These are phyloP conservation scores for Drosophila pseudoobscura DNA, from an alignment of 1,140 invertebrate genomes.

Conservation along the genomic window DNA sequence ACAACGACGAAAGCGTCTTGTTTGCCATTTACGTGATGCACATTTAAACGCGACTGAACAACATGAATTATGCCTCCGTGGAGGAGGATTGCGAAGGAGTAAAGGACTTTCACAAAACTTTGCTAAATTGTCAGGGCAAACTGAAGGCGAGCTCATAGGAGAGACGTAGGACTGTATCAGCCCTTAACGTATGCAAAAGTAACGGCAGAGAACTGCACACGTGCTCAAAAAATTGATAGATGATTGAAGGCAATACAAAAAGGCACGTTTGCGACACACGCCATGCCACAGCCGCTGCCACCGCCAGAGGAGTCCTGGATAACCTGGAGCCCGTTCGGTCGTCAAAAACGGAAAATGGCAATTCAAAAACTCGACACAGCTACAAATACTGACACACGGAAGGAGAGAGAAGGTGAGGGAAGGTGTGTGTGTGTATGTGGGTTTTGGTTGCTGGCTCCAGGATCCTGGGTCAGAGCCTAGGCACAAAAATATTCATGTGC, in stretches of 20 bases:
- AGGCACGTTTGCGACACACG: constrained; percentile 34
- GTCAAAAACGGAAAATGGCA: constrained; percentile 60
- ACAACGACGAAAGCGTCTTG: constrained; percentile 54
- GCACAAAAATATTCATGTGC: constrained; percentile 73
- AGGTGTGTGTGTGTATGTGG: no score
- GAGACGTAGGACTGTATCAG: constrained; percentile 55
- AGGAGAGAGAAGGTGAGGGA: no score
- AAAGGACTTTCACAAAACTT: constrained; percentile 57
- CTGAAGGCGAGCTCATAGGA: constrained; percentile 43
- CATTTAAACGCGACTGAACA: constrained; percentile 70
- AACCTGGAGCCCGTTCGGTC: constrained; percentile 15
- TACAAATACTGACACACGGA: not conserved
- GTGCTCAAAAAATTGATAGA: constrained; percentile 77
- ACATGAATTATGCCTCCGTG: constrained; percentile 70
- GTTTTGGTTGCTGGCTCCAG: no score
- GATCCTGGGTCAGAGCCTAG: constrained; percentile 14
- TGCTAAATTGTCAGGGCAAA: constrained; percentile 70
- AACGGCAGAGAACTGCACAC: constrained; percentile 39
- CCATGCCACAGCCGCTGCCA: constrained; percentile 11
- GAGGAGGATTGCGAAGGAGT: not conserved
- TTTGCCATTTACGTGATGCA: constrained; percentile 76
- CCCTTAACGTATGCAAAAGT: constrained; percentile 65
- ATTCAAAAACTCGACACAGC: constrained; percentile 51
- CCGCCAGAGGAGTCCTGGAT: no score
- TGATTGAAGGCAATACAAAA: constrained; percentile 68